Percentiles rank a stretch among this genome's conserved stretches.
phyloP scores from a whole-genome alignment of 2,113 vertebrate species.

The Ictalurus furcatus region DNA sequence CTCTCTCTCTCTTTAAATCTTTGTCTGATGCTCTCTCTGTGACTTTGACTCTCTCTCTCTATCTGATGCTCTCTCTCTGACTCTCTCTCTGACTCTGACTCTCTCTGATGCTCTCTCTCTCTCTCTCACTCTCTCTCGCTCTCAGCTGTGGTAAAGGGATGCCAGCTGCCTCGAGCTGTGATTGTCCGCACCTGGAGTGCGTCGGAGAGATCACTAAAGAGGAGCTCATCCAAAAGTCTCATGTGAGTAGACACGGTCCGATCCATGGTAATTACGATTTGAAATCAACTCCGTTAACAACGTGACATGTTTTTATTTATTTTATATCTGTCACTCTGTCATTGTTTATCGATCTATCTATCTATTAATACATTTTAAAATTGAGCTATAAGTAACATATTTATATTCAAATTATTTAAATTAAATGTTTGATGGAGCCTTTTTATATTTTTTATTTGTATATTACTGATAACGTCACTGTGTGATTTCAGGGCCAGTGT shows the following conservation, averaged over 20 bases:
- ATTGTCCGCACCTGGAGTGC: constrained; percentile 92
- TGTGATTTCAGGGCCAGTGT: constrained; percentile 84
- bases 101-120: constrained; percentile 38
- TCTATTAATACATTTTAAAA: not conserved
- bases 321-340: not conserved
- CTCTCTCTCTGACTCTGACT: not conserved
- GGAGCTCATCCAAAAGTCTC: constrained; percentile 94
- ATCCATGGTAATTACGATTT: not conserved
- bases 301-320: no score
- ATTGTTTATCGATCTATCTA: not conserved
- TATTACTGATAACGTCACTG: not conserved
- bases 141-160: constrained; percentile 66
- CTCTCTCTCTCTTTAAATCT: no score
- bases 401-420: not conserved
- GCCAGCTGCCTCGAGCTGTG: constrained; percentile 73
- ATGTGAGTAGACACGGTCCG: constrained; percentile 75
- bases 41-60: no score
- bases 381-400: not conserved
- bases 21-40: no score
- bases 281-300: not conserved
- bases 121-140: not conserved
- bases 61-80: no score
- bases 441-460: not conserved
- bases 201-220: constrained; percentile 98
- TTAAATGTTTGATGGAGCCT: not conserved